Evolutionary conservation across 2,797 vertebrate genomes (phyloP).

Genomic region (Brotula barbata): DNA sequence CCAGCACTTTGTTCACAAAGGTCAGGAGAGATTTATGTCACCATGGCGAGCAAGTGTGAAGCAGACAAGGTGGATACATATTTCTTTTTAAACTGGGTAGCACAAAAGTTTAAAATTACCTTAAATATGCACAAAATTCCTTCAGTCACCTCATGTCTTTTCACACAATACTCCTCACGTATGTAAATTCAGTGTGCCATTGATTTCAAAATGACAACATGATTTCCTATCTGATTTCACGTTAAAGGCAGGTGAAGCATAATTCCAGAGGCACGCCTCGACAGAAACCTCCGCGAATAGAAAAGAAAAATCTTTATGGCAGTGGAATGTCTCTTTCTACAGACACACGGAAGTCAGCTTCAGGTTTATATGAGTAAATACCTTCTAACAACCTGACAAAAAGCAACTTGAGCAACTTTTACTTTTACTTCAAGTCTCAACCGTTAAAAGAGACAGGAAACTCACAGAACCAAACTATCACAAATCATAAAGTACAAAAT

Average conservation of each 20-base stretch:
- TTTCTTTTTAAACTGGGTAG: too few relatives aligned
- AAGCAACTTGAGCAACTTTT: background rate
- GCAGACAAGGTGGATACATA: constrained; percentile 1
- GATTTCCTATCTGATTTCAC: constrained; percentile 9
- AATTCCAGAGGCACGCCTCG: background rate
- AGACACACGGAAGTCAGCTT: too few relatives aligned
- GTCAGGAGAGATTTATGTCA: too few relatives aligned
- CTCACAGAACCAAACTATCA: background rate
- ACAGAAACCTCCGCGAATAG: background rate
- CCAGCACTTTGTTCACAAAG: too few relatives aligned
- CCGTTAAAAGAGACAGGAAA: background rate
- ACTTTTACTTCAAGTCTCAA: constrained; percentile 1
- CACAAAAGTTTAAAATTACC: too few relatives aligned
- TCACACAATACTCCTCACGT: constrained; percentile 3
- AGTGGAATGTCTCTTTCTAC: too few relatives aligned
- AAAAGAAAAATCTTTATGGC: too few relatives aligned
- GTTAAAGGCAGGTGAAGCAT: background rate
- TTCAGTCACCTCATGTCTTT: constrained; percentile 3
- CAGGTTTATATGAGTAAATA: too few relatives aligned
- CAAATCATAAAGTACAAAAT: constrained; percentile 8
- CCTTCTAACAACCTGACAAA: too few relatives aligned
- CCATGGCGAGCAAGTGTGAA: background rate
- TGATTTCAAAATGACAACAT: constrained; percentile 5
- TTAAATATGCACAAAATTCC: background rate
- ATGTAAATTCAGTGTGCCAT: constrained; percentile 30